Conservation (phyloP, 35 echinoderm and acorn worm species). For the Eucidaris tribuloides region DNA sequence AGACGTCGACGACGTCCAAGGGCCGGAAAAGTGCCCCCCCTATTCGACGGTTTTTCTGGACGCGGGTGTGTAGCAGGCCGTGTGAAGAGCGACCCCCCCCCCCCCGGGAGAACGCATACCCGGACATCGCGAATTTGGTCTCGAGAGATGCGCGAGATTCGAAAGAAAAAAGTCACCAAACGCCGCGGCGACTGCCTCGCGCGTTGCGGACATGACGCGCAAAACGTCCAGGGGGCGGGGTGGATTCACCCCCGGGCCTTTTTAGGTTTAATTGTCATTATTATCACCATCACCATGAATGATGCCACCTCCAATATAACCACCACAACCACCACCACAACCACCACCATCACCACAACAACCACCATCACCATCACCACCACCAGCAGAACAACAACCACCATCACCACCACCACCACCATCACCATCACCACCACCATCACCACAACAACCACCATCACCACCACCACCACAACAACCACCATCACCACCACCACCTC, state of each 20-base stretch:
- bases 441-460: neutral
- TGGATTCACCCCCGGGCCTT: neutral
- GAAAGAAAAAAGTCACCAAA: too few relatives aligned
- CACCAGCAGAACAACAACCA: neutral
- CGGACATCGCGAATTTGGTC: too few relatives aligned
- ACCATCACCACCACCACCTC: neutral
- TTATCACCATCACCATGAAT: neutral
- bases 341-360: neutral
- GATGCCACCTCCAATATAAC: neutral
- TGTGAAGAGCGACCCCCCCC: too few relatives aligned
- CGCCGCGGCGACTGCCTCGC: too few relatives aligned
- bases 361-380: neutral
- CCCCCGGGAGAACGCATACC: too few relatives aligned
- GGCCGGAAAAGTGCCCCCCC: too few relatives aligned
- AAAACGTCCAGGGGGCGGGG: neutral
- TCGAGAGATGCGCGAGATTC: too few relatives aligned
- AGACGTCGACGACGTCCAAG: too few relatives aligned
- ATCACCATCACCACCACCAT: neutral
- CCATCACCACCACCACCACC: neutral
- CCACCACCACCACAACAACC: neutral
- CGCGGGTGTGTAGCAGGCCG: too few relatives aligned
- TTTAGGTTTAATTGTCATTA: neutral
- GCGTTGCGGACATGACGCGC: too few relatives aligned
- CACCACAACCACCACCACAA: neutral
- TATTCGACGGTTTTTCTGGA: too few relatives aligned